Base-by-base conservation (phyloP, 2,888 invertebrate species). In the Yponomeuta plumbellus region DNA sequence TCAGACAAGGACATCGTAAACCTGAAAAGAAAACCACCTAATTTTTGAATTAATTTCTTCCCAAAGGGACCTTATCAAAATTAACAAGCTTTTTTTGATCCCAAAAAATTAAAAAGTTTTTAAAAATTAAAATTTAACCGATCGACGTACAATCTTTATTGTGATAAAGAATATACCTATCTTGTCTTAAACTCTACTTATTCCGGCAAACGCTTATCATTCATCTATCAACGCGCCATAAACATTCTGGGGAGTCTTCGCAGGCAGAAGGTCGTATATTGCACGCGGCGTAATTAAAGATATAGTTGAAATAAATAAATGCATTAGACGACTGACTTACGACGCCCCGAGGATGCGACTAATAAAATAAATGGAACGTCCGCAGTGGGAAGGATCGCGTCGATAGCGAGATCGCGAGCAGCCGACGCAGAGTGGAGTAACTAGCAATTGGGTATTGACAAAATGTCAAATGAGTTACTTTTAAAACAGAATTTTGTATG, bases 311-410 rank as follows among this genome's bases (percentile, higher is more conserved):
- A 83, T 77, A 86, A 85, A 85, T 85, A 85, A 84, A 80, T 81
- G 83, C 77, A 85, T 86, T 85, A 86, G 83, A 79, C 68, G 76
- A 80, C 78, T 83, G 83, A 87, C 78, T 83, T 83, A 87, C 83
- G 83, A 85, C 84, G 84, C 84, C 83, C 83, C 68, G 80, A 74
- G 78, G 84, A 83, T 6, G 20, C 22, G 81, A 80, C 83, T 86
- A 86, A 86, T 86, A 86, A 87, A 86, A 88, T 82, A 86, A 86
- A 87, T 86, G 86, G 85, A 84, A 81, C 44, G 44, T 52, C 44
- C 44, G 44, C 44, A 17, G 17, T 52, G 44, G 44, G 44, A 52
- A 52, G 44, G 44, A 52, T 5, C 44, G 44, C 44, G 17, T 52
- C 44, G 44, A 52, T 52, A 17, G 44, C 17, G 44, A 52, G 58